phyloP scores from a whole-genome alignment of 2,113 vertebrate genomes.

The human region GRCh38 chr2:55558001-55558500 shows the following conservation, averaged over 20 bases:
- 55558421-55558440: too few relatives aligned
- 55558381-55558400: too few relatives aligned
- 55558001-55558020: not conserved
- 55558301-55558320: too few relatives aligned
- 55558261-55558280: not conserved
- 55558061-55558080: not conserved
- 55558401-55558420: too few relatives aligned
- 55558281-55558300: not conserved
- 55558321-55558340: slow-evolving; percentile 33
- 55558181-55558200: not conserved
- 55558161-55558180: not conserved
- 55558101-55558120: not conserved
- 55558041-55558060: not conserved
- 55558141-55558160: not conserved
- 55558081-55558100: slow-evolving; percentile 13
- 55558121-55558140: not conserved
- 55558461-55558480: too few relatives aligned
- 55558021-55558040: not conserved
- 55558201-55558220: not conserved
- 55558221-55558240: slow-evolving; percentile 44
- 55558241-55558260: not conserved
- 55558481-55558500: too few relatives aligned
- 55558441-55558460: too few relatives aligned
- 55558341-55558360: slow-evolving; percentile 41
- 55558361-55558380: not conserved